phyloP scores from a whole-genome alignment of 2,113 vertebrate genomes.

The Crotalus horridus region DNA sequence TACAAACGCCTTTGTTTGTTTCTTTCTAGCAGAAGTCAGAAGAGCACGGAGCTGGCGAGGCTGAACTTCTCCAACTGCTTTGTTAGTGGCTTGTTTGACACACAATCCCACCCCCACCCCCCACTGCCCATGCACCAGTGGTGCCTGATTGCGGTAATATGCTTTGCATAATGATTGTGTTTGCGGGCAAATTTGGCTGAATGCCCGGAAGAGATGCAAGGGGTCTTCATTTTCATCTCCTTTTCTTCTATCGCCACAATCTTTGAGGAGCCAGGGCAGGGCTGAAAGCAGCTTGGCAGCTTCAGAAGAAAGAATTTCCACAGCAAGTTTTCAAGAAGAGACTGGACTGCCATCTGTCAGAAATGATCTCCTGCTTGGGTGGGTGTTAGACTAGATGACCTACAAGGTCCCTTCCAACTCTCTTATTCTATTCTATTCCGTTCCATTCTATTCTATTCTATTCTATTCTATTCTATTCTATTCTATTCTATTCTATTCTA shows the following conservation, averaged over 20 bases:
- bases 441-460: too few species aligned
- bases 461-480: too few species aligned
- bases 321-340: background rate
- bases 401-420: too few species aligned
- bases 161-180: rapidly evolving
- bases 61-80: background rate
- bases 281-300: background rate
- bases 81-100: background rate
- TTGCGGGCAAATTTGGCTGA: slow-evolving; percentile 12
- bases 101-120: background rate
- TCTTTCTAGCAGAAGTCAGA: background rate
- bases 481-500: too few species aligned
- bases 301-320: background rate
- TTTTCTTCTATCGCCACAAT: background rate
- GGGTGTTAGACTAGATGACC: too few species aligned
- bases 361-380: too few species aligned
- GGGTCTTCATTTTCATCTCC: rapidly evolving
- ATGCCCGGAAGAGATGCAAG: background rate
- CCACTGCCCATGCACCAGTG: rapidly evolving
- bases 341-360: too few species aligned
- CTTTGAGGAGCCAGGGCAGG: background rate
- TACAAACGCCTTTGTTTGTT: background rate
- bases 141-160: slow-evolving; percentile 22
- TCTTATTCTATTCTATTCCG: too few species aligned
- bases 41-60: background rate